These are phyloP conservation scores for Megaustenia siamemsis DNA, from an alignment of 2,888 invertebrate species.

Conservation along the genomic window DNA sequence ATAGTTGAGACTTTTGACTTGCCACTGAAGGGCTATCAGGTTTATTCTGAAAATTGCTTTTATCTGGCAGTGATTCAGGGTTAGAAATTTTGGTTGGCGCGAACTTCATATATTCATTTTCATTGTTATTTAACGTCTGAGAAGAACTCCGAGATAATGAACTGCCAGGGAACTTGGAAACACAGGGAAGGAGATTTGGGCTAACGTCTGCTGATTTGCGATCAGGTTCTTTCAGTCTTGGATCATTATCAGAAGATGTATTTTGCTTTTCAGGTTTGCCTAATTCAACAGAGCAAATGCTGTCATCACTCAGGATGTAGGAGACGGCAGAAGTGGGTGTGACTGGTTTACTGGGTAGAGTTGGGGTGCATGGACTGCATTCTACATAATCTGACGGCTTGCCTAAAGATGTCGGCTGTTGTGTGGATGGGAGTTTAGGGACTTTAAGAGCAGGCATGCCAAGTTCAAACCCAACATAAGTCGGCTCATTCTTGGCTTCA, in stretches of 20 bases:
- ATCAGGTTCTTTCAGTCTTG: background rate
- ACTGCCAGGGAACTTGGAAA: no score
- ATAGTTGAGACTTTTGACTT: background rate
- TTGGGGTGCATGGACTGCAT: background rate
- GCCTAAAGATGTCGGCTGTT: background rate
- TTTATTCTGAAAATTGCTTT: background rate
- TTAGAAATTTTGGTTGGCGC: background rate
- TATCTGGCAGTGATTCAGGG: background rate
- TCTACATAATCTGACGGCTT: background rate
- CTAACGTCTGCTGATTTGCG: background rate
- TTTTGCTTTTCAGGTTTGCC: background rate
- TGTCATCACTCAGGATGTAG: slow-evolving; percentile 6
- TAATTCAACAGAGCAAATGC: background rate
- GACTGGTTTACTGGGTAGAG: background rate
- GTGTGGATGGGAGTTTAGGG: background rate
- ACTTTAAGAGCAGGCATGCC: slow-evolving; percentile 40
- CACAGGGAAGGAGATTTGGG: no score
- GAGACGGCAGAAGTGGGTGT: background rate
- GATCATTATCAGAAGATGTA: background rate
- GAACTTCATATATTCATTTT: slow-evolving; percentile 15
- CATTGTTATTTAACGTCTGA: no score
- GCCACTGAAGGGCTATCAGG: background rate
- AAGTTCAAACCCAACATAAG: slow-evolving; percentile 63
- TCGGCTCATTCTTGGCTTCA: slow-evolving; percentile 49
- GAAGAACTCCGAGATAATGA: no score